Evolutionary conservation across 2,113 vertebrate species (phyloP).

Genomic region (Pseudopipra pipra): DNA sequence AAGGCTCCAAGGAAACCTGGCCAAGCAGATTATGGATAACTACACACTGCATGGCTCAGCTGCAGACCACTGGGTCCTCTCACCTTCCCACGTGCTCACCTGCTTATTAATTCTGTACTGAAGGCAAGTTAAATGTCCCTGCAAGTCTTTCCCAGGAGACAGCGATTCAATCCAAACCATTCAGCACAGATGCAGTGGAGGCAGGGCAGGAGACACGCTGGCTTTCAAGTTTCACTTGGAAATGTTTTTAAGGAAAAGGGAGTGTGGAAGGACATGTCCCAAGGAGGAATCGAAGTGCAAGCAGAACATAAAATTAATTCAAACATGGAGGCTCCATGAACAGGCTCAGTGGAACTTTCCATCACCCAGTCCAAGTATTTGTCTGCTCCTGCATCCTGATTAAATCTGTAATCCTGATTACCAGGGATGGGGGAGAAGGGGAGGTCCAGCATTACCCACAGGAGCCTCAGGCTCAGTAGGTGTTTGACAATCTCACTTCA

Average conservation of each 20-base stretch:
- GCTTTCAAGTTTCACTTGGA: neutral
- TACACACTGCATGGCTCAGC: accelerated
- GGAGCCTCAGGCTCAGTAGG: neutral
- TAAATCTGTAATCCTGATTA: conserved; percentile 50
- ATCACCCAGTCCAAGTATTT: conserved; percentile 63
- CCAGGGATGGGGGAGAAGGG: neutral
- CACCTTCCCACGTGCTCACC: neutral
- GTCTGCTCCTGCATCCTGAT: conserved; percentile 65
- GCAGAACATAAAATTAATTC: conserved; percentile 14
- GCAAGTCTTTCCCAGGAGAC: neutral
- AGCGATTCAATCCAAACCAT: neutral
- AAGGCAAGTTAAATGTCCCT: neutral
- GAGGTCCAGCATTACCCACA: neutral
- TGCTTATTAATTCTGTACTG: neutral
- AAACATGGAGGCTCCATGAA: neutral
- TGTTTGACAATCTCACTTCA: accelerated
- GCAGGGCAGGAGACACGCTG: neutral
- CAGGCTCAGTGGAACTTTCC: conserved; percentile 71
- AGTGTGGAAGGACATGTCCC: neutral
- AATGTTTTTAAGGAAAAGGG: neutral
- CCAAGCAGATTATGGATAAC: neutral
- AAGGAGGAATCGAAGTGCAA: neutral
- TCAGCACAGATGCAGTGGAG: neutral
- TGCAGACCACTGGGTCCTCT: neutral
- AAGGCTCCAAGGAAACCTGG: neutral